Base-by-base conservation (phyloP, 1,140 invertebrate genomes). In the Danaus plexippus region DNA sequence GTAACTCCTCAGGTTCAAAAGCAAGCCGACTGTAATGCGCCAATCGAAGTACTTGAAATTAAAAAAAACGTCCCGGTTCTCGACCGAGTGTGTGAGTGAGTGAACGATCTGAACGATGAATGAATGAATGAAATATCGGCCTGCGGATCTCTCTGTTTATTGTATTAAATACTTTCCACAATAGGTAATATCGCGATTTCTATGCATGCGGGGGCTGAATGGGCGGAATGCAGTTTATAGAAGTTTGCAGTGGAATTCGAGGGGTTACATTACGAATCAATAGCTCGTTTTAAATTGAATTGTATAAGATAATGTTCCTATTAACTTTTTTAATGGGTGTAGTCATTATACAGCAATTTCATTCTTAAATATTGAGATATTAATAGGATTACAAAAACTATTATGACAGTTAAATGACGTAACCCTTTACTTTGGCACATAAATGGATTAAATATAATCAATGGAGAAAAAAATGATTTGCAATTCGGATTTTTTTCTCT, bases 111-210 rank as follows among this genome's bases (percentile, higher is more conserved):
- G 22, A 32, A 32, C 22, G 22, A 32, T 32, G 68, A 66, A 54
- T 72, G 67, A 72, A 73, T 84, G 77, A 81, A 75, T 72, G 66
- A 63, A 67, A 71, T 81, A 84, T 83, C 78, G 71, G 63, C 51
- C 47, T 63, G 72, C 77, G 73, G 78, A 83, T 83, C 82, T 85
- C 67, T 74, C 56, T 75, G 76, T 77, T 75, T 79, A 74, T 82
- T 82, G 73, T 79, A 75, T 78, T 80, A 71, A 81, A 77, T 75
- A 69, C 47, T 73, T 71, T 76, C 43, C 61, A 79, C 73, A 82
- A 80, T 75, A 66, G 60, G 58, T 74, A 64, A 64, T 62, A 63
- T 61, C 49, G 66, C 59, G 66, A 53, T 67, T 79, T 77, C 72
- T 69, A 67, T 72, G 63, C 61, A 67, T 75, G 71, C 71, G 76